phyloP scores from a whole-genome alignment of 2,113 vertebrate species.

The Piprites chloris region DNA sequence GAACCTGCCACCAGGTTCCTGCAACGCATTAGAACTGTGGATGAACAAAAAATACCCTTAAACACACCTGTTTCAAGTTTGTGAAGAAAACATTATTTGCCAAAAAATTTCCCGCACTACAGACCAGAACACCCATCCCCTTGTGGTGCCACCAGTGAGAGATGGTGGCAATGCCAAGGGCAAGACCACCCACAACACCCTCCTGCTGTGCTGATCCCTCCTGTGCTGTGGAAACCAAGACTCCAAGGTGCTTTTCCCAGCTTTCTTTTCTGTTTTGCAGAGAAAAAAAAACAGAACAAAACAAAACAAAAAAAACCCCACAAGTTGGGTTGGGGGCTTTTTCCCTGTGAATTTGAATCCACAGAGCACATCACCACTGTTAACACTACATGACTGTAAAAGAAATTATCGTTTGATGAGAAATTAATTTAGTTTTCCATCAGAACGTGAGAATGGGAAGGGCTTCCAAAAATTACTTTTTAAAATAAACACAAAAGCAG shows the following conservation, averaged over 20 bases:
- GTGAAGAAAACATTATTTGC: neutral
- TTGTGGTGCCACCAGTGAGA: neutral
- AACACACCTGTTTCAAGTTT: neutral
- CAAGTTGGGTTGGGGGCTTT: rapidly evolving
- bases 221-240: neutral
- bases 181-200: neutral
- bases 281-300: neutral
- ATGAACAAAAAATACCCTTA: neutral
- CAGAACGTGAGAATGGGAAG: neutral
- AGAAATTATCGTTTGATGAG: neutral
- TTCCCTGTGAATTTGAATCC: neutral
- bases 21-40: rapidly evolving
- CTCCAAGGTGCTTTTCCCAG: neutral
- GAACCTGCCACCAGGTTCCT: neutral
- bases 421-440: neutral
- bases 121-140: neutral
- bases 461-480: neutral
- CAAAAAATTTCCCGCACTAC: neutral
- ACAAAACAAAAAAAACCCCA: no score
- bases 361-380: neutral
- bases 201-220: neutral
- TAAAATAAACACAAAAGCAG: neutral
- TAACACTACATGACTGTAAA: rapidly evolving
- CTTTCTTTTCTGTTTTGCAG: neutral
- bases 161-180: rapidly evolving